Base-by-base conservation (phyloP, 2,888 invertebrate species). In the Amorpha juglandis region DNA sequence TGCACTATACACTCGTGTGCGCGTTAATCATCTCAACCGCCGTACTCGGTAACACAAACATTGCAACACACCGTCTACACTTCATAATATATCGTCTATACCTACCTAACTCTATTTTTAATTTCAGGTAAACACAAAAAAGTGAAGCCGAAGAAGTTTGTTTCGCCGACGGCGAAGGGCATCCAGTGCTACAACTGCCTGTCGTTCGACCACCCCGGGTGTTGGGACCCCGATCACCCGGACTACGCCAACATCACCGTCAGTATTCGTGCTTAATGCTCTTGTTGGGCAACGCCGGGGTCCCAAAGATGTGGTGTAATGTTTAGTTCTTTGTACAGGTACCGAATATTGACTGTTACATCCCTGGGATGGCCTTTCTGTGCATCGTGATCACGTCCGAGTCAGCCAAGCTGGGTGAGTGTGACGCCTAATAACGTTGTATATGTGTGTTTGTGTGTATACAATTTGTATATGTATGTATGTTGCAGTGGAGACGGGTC, bases 181-280 rank as follows among this genome's bases (percentile, higher is more conserved):
- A 88, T 91, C 68, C 92, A 90, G 77, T 93, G 93, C 74, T 93
- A 92, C 83, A 93, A 93, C 78, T 93, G 93, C 71, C 76, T 92
- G 58, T 92, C 92, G 19, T 91, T 90, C 79, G 93, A 93, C 80
- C 91, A 92, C 76, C 90, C 91, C 42, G 93, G 92, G 63, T 93
- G 93, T 81, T 93, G 93, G 93, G 92, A 93, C 73, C 92, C 93
- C 27, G 92, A 91, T 69, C 93, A 93, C 68, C 92, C 92, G 1
- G 91, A 92, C 78, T 89, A 88, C 78, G 84, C 88, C 12, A 93
- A 93, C 71, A 84, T 91, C 48, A 92, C 92, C 53, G 92, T 92
- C 21, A 85, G 78, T 73, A 45, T 14, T 14, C 9, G 2, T 14
- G 7, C 38, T 38, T 7, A 0, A 8, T 38, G 38, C 3, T 0